These are phyloP conservation scores for Formica aserva DNA, from an alignment of 2,888 invertebrate species.

Conservation along the genomic window DNA sequence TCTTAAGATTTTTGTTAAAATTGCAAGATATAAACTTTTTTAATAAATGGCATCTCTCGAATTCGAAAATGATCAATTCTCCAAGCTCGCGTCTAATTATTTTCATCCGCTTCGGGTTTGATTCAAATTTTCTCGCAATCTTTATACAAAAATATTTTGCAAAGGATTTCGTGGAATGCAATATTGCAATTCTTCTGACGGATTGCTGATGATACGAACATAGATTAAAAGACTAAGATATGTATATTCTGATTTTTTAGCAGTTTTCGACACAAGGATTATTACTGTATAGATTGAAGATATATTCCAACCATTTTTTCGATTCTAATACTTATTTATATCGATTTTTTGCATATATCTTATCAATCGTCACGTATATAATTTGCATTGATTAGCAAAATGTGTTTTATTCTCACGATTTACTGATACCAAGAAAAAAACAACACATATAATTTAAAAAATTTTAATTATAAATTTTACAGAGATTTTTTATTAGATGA, in stretches of 20 bases:
- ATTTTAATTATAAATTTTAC: neutral
- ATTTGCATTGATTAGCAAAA: neutral
- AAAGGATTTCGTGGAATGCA: constrained; percentile 37
- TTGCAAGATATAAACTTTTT: constrained; percentile 38
- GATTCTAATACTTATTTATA: neutral
- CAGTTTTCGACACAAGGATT: neutral
- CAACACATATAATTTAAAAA: neutral
- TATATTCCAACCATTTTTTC: neutral
- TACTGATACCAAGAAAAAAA: neutral
- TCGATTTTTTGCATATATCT: neutral
- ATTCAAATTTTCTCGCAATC: constrained; percentile 32
- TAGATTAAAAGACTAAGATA: constrained; percentile 29
- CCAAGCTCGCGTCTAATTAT: constrained; percentile 44
- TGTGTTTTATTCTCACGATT: neutral
- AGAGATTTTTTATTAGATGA: neutral
- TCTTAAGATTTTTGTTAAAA: constrained; percentile 7
- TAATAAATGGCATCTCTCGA: constrained; percentile 13
- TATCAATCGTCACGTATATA: neutral
- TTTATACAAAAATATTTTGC: constrained; percentile 18
- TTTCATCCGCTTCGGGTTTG: constrained; percentile 18
- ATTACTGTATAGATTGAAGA: neutral
- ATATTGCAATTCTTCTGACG: constrained; percentile 40
- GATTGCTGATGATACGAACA: constrained; percentile 28
- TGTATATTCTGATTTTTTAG: neutral
- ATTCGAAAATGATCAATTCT: constrained; percentile 32